Evolutionary conservation across 92 coral and sea anemone species (phyloP), one percentile per base, ranked within the genome.

Genomic region (Epizoanthus ramosus): DNA sequence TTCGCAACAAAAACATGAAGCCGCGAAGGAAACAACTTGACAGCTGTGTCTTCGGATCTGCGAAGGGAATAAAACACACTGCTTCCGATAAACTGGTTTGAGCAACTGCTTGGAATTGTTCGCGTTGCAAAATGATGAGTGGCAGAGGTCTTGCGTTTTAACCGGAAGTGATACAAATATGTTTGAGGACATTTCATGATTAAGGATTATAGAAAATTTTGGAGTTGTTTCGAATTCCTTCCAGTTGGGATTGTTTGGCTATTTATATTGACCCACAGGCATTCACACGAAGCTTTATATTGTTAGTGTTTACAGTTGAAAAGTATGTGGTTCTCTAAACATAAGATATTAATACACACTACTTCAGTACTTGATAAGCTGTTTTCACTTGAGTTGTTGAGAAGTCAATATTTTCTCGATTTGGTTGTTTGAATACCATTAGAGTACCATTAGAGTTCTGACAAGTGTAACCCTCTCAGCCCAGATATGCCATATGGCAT

Each of bases 91-190:
- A 37, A 19, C 15, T 43, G 9, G 16, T 60, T 77, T 9, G 17
- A 35, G 10, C 41, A n/a, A 14, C 22, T 41, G 21, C 47, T 60
- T 77, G 22, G 50, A 8, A 59, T 21, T 41, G 18, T 60, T 59
- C n/a, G 1, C 19, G 57, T 10, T 28, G 41, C 68, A 5, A 59
- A 61, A 33, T 75, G 63, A 35, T 35, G 69, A 75, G 35, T 64
- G 24, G 35, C 41, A 28, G 50, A 77, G 25, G 21, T 24, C 57
- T 60, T 24, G 0, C 71, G 35, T 19, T 41, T 57, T 41, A 77
- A 77, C 82, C 82, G 82, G 71, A 77, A 77, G 65, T 61, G 22
- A 4, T 2, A 77, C 41, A 39, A 60, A n/a, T 61, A 61, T 60
- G 16, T 50, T 4, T 8, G 17, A n/a, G 15, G 21, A 33, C 53